Evolutionary conservation across 2,797 vertebrate genomes (phyloP).

Genomic region (Cynodonichthys magdalenae): DNA sequence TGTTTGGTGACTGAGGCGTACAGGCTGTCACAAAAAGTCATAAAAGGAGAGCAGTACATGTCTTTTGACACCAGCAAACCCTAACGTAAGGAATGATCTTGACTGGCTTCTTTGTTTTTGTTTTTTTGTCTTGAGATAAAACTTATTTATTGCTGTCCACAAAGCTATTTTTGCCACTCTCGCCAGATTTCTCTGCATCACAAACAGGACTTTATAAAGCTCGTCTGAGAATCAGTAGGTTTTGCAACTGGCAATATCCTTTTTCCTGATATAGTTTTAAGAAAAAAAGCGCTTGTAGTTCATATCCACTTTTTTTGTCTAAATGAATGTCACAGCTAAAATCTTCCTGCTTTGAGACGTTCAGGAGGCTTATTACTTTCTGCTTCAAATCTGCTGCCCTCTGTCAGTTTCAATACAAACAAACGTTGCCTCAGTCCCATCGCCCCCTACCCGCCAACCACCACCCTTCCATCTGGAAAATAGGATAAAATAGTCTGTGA

Average conservation of each 20-base stretch:
- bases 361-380: slow-evolving; percentile 72
- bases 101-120: slow-evolving; percentile 13
- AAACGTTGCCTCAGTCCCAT: slow-evolving; percentile 50
- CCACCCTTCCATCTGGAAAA: slow-evolving; percentile 65
- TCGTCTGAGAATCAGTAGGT: slow-evolving; percentile 39
- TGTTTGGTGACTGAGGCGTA: slow-evolving; percentile 64
- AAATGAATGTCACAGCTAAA: slow-evolving; percentile 75
- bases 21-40: slow-evolving; percentile 42
- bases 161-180: slow-evolving; percentile 21
- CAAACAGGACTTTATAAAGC: slow-evolving; percentile 22
- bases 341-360: slow-evolving; percentile 74
- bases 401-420: slow-evolving; percentile 79
- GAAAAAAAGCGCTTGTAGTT: slow-evolving; percentile 41
- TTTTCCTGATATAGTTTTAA: slow-evolving; percentile 60
- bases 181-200: slow-evolving; percentile 20
- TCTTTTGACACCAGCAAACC: slow-evolving; percentile 32
- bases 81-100: slow-evolving; percentile 47
- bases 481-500: slow-evolving; percentile 74
- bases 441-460: slow-evolving; percentile 34
- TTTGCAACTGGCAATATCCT: slow-evolving; percentile 42
- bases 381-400: slow-evolving; percentile 70
- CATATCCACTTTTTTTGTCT: slow-evolving; percentile 67
- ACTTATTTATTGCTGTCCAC: slow-evolving; percentile 32
- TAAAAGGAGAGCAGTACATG: slow-evolving; percentile 44
- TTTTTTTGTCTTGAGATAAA: slow-evolving; percentile 44